Conservation (phyloP, 2,797 vertebrate genomes). For the Falco rusticolus region DNA sequence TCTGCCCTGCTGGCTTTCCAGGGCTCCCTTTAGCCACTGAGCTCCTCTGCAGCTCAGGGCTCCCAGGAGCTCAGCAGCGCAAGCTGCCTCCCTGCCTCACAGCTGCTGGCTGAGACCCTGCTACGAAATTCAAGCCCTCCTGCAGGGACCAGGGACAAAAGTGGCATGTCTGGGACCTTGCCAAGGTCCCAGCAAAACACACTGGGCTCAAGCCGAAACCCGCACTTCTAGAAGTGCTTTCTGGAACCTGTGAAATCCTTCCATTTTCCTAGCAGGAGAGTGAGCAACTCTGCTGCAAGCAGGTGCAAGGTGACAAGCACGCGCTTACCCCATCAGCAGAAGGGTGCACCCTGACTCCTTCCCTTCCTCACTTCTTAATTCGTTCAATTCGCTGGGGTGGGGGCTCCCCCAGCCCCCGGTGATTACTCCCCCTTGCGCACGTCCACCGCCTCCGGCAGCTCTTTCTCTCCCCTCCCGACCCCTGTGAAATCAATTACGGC, state of each 20-base stretch:
- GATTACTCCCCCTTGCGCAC: neutral
- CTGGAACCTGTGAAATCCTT: neutral
- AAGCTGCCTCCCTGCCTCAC: conserved; percentile 3
- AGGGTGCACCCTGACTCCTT: neutral
- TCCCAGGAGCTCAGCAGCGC: neutral
- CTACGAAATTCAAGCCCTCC: conserved; percentile 17
- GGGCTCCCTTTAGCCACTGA: neutral
- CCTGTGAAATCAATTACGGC: neutral
- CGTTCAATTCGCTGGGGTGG: neutral
- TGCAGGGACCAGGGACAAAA: conserved; percentile 20
- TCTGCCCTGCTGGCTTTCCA: neutral
- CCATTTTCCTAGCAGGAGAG: neutral
- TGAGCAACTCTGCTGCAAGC: fast-evolving
- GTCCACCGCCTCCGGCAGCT: neutral
- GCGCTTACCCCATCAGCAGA: neutral
- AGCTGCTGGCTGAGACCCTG: conserved; percentile 14
- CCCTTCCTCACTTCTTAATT: neutral
- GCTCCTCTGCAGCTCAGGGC: neutral
- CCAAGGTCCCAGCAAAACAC: neutral
- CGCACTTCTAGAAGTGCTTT: neutral
- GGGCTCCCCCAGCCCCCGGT: neutral
- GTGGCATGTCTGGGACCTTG: neutral
- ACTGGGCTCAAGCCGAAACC: neutral
- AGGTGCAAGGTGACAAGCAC: fast-evolving
- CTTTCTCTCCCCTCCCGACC: neutral